These are phyloP conservation scores for Antheraea yamamai DNA, from an alignment of 2,888 invertebrate genomes.

Conservation along the genomic window DNA sequence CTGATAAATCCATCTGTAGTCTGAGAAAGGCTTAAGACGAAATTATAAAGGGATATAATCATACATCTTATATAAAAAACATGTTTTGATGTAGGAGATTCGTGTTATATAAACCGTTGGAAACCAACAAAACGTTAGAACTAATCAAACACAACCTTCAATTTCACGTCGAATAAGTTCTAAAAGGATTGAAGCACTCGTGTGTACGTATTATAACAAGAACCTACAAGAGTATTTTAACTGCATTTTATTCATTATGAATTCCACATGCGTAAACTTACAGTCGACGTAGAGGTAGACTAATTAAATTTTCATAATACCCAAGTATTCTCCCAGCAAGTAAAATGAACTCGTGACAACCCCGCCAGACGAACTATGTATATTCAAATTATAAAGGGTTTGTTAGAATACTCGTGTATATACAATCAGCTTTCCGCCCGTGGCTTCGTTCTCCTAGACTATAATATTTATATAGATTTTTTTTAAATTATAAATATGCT, in stretches of 20 bases:
- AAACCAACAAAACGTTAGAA: background rate
- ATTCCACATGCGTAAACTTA: slow-evolving; percentile 52
- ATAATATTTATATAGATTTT: too few relatives aligned
- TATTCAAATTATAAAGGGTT: slow-evolving; percentile 27
- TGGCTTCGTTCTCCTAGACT: too few relatives aligned
- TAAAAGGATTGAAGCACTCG: background rate
- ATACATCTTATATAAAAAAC: background rate
- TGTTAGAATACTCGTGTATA: slow-evolving; percentile 5
- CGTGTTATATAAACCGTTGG: background rate
- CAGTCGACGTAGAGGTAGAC: slow-evolving; percentile 43
- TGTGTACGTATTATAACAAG: slow-evolving; percentile 13
- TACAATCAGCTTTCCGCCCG: too few relatives aligned
- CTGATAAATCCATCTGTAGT: background rate
- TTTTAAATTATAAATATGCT: too few relatives aligned
- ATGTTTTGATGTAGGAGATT: background rate
- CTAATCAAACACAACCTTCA: background rate
- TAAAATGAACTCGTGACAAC: slow-evolving; percentile 45
- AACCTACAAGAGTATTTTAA: slow-evolving; percentile 22
- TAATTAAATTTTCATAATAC: slow-evolving; percentile 59
- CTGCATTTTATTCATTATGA: slow-evolving; percentile 45
- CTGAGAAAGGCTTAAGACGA: background rate
- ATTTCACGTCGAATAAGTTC: background rate
- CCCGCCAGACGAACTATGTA: slow-evolving; percentile 27
- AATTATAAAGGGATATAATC: too few relatives aligned
- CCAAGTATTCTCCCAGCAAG: slow-evolving; percentile 46